phyloP scores from a whole-genome alignment of 2,888 invertebrate genomes.

The Hydriomena furcata region DNA sequence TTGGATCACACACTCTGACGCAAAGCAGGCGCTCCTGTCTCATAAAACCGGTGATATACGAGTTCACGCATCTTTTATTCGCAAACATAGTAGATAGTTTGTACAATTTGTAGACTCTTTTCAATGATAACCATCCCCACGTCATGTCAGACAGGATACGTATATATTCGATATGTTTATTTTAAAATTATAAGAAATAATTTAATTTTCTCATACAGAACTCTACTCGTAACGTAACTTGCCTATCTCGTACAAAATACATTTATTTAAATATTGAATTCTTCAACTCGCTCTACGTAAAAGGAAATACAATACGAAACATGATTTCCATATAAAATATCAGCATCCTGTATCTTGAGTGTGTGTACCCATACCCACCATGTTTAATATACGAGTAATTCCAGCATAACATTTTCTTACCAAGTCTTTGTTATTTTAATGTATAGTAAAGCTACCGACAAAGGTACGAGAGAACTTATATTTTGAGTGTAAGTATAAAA shows the following conservation, averaged over 20 bases:
- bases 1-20: conserved; percentile 32
- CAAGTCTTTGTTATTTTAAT: neutral
- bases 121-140: neutral
- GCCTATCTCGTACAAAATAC: conserved; percentile 1
- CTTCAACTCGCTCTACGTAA: conserved; percentile 13
- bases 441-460: too few relatives aligned
- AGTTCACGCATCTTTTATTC: neutral
- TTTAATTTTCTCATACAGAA: neutral
- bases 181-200: neutral
- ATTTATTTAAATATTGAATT: conserved; percentile 20
- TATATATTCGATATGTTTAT: neutral
- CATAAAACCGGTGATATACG: conserved; percentile 7
- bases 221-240: neutral
- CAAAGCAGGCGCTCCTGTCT: conserved; percentile 10
- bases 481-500: too few relatives aligned
- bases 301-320: conserved; percentile 22
- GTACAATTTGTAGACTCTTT: neutral
- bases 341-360: conserved; percentile 15
- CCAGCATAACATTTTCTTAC: neutral
- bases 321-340: conserved; percentile 21
- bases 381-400: neutral
- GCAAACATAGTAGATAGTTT: neutral
- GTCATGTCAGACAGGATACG: neutral
- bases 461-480: too few relatives aligned
- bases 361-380: too few relatives aligned